Evolutionary conservation across 2,888 invertebrate species (phyloP).

Genomic region (Morinoia aosen): DNA sequence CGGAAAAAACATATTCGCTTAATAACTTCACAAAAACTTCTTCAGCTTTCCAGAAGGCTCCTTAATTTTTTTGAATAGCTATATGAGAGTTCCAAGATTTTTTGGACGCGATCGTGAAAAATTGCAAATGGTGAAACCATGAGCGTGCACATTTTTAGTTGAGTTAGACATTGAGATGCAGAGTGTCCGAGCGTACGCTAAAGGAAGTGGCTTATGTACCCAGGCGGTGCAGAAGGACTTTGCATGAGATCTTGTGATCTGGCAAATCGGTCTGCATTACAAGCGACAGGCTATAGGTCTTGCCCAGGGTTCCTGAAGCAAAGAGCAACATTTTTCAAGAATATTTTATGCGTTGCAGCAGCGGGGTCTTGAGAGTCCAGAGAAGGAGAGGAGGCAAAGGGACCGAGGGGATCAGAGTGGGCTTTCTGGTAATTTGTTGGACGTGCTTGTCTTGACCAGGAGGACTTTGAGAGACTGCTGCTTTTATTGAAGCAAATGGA

Average conservation of each 20-base stretch:
- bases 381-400: slow-evolving; percentile 36
- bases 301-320: background rate
- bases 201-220: background rate
- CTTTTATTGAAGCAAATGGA: slow-evolving; percentile 52
- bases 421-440: slow-evolving; percentile 38
- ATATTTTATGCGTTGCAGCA: slow-evolving; percentile 52
- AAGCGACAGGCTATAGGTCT: slow-evolving; percentile 21
- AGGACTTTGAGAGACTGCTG: slow-evolving; percentile 50
- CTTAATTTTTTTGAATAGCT: too few relatives aligned
- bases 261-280: background rate
- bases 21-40: too few relatives aligned
- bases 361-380: background rate
- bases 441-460: slow-evolving; percentile 50
- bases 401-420: slow-evolving; percentile 44
- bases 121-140: background rate
- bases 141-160: background rate
- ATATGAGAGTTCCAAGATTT: too few relatives aligned
- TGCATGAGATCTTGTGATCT: slow-evolving; percentile 33
- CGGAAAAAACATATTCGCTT: too few relatives aligned
- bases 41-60: too few relatives aligned
- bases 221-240: background rate
- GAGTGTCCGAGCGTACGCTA: background rate
- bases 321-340: slow-evolving; percentile 30
- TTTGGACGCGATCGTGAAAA: too few relatives aligned
- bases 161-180: background rate